These are phyloP conservation scores for Myotis planiceps DNA, from an alignment of 2,797 vertebrate genomes.

Conservation along the genomic window DNA sequence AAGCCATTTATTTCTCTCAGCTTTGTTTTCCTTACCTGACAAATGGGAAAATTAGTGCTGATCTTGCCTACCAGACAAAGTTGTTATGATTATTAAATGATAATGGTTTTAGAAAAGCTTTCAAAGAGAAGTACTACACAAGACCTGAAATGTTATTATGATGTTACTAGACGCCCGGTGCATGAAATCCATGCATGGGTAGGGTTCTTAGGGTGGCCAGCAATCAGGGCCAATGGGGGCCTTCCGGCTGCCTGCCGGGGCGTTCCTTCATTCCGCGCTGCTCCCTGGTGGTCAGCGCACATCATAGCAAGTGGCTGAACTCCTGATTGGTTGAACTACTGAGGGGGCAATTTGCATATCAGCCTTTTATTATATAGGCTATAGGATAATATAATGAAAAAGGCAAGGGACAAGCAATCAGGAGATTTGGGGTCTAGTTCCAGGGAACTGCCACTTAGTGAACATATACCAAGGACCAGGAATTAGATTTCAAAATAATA, in stretches of 20 bases:
- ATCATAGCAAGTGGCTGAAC: too few species aligned
- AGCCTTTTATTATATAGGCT: too few species aligned
- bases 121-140: constrained; percentile 14
- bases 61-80: neutral
- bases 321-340: too few species aligned
- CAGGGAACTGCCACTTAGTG: neutral
- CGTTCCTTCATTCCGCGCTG: fast-evolving
- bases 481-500: constrained; percentile 17
- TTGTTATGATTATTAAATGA: neutral
- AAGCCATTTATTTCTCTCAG: constrained; percentile 3
- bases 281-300: too few species aligned
- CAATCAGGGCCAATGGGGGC: too few species aligned
- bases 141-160: neutral
- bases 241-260: too few species aligned
- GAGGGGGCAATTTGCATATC: too few species aligned
- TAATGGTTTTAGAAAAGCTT: neutral
- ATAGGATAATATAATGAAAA: neutral
- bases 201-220: too few species aligned
- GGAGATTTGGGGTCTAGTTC: neutral
- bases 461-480: neutral
- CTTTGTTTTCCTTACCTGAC: neutral
- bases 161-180: neutral
- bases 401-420: neutral
- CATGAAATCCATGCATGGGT: too few species aligned
- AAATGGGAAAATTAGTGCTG: constrained; percentile 19